Conservation (phyloP, 2,797 vertebrate species). For the Knipowitschia caucasica region DNA sequence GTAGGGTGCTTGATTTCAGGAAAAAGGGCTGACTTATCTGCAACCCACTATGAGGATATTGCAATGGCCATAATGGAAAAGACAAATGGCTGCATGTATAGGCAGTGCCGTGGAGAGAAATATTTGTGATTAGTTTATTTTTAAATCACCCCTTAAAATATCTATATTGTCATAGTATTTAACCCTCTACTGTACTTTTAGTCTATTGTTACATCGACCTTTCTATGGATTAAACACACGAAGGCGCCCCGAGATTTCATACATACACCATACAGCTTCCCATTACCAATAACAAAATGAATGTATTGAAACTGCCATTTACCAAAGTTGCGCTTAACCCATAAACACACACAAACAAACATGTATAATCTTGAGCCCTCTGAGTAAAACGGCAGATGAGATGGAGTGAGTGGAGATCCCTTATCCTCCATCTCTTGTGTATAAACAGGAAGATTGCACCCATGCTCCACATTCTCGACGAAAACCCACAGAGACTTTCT, state of each 20-base stretch:
- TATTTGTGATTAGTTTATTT: neutral
- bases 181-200: no score
- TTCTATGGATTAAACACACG: no score
- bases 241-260: no score
- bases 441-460: constrained; percentile 69
- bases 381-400: constrained; percentile 42
- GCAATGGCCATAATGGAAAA: constrained; percentile 43
- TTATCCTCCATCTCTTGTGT: constrained; percentile 55
- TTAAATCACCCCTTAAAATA: no score
- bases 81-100: constrained; percentile 20
- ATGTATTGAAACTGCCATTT: no score
- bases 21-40: constrained; percentile 41
- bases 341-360: no score
- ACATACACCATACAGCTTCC: no score
- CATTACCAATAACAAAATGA: no score
- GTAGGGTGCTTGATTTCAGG: constrained; percentile 43
- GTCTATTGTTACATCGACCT: no score
- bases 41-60: constrained; percentile 48
- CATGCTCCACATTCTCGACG: constrained; percentile 55
- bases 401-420: constrained; percentile 48
- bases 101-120: neutral
- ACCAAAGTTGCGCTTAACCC: no score
- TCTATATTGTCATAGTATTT: no score
- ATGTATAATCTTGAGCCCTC: neutral
- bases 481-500: constrained; percentile 68